These are phyloP conservation scores for Vidua chalybeata DNA, from an alignment of 2,113 vertebrate species.

Conservation along the genomic window DNA sequence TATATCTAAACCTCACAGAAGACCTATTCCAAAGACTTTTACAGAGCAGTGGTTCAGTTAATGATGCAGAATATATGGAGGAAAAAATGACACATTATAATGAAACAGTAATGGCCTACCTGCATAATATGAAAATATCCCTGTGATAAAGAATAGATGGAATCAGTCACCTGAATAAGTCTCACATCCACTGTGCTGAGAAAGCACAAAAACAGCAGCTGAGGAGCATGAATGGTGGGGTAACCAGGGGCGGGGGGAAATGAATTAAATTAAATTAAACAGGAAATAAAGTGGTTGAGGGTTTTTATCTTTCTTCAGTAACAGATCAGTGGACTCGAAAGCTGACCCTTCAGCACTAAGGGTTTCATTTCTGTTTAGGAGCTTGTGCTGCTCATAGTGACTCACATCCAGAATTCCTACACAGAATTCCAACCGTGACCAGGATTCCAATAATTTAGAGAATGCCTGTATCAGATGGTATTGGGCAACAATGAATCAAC, in stretches of 20 bases:
- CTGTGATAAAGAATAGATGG: neutral
- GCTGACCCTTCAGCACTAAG: fast-evolving
- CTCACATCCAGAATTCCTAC: neutral
- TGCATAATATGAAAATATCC: neutral
- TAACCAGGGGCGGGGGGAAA: neutral
- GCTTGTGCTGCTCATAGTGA: neutral
- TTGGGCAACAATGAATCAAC: neutral
- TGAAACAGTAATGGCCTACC: neutral
- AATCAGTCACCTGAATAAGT: neutral
- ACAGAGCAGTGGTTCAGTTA: neutral
- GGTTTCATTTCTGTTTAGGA: neutral
- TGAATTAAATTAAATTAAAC: neutral
- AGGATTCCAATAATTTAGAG: neutral
- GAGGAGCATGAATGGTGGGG: neutral
- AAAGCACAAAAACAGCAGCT: neutral
- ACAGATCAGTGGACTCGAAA: neutral
- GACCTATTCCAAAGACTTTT: neutral
- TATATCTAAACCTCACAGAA: neutral
- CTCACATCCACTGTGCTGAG: neutral
- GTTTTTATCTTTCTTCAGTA: neutral
- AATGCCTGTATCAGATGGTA: neutral
- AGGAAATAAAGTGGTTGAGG: neutral
- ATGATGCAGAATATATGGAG: neutral
- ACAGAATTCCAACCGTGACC: fast-evolving
- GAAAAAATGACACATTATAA: neutral